These are phyloP conservation scores for Nibea coibor DNA, from an alignment of 2,113 vertebrate genomes.

Conservation along the genomic window DNA sequence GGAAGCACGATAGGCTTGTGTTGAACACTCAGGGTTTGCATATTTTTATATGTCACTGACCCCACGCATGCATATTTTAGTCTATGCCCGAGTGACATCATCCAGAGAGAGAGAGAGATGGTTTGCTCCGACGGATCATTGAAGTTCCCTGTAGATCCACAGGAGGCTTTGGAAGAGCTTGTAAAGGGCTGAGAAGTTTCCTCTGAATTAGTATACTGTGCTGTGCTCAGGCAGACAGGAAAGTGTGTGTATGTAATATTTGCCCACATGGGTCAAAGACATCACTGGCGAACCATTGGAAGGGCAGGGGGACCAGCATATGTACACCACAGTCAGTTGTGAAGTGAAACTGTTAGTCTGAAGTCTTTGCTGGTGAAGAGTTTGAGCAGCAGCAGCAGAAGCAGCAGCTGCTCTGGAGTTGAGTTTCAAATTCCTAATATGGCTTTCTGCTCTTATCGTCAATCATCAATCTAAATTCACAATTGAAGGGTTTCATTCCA, in stretches of 20 bases:
- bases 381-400: background rate
- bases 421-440: slow-evolving; percentile 5
- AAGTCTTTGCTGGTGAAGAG: slow-evolving; percentile 21
- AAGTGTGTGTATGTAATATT: background rate
- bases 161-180: slow-evolving; percentile 45
- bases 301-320: background rate
- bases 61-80: slow-evolving; percentile 22
- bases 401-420: background rate
- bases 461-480: background rate
- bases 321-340: background rate
- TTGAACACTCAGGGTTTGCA: slow-evolving; percentile 59
- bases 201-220: background rate
- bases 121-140: background rate
- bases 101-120: background rate
- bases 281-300: background rate
- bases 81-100: slow-evolving; percentile 15
- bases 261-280: background rate
- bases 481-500: slow-evolving; percentile 32
- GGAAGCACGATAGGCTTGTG: slow-evolving; percentile 42
- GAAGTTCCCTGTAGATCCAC: slow-evolving; percentile 26
- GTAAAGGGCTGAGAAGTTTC: slow-evolving; percentile 16
- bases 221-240: background rate
- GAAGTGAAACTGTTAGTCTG: too few species aligned
- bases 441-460: background rate
- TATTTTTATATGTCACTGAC: slow-evolving; percentile 45